Evolutionary conservation across 2,113 vertebrate genomes (phyloP).

Genomic region (Burhinus bistriatus): DNA sequence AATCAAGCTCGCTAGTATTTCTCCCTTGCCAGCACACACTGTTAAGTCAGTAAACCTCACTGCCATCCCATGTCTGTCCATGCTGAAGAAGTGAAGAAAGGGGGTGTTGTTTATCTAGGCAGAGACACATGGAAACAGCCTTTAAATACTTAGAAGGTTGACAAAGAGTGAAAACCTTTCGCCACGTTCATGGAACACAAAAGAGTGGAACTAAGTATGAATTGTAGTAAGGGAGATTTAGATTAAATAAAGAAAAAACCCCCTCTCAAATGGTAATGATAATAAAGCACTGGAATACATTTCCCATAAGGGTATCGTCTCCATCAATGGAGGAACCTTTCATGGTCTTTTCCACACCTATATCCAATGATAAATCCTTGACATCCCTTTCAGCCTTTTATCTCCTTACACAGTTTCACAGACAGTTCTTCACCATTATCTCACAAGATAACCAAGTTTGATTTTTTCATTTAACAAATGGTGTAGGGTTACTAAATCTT

Average conservation of each 20-base stretch:
- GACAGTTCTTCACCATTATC: not conserved
- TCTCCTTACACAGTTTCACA: not conserved
- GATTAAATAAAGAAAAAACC: not conserved
- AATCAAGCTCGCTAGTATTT: not conserved
- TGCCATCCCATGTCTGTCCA: not conserved
- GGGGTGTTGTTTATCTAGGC: not conserved
- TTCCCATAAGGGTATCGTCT: not conserved
- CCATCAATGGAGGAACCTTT: not conserved
- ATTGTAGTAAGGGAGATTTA: not conserved
- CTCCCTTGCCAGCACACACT: not conserved
- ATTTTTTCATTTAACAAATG: constrained; percentile 37
- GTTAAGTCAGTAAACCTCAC: not conserved
- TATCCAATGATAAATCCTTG: not conserved
- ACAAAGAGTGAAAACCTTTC: not conserved
- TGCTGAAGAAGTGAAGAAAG: not conserved
- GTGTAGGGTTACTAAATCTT: constrained; percentile 15
- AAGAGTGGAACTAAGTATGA: not conserved
- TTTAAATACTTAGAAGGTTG: not conserved
- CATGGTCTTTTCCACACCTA: not conserved
- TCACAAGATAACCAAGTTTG: constrained; percentile 1
- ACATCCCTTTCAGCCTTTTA: not conserved
- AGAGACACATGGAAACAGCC: not conserved
- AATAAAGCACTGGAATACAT: not conserved
- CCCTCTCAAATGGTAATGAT: not conserved
- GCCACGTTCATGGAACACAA: not conserved